phyloP scores from a whole-genome alignment of 2,888 invertebrate species.

The Cepaea hortensis region DNA sequence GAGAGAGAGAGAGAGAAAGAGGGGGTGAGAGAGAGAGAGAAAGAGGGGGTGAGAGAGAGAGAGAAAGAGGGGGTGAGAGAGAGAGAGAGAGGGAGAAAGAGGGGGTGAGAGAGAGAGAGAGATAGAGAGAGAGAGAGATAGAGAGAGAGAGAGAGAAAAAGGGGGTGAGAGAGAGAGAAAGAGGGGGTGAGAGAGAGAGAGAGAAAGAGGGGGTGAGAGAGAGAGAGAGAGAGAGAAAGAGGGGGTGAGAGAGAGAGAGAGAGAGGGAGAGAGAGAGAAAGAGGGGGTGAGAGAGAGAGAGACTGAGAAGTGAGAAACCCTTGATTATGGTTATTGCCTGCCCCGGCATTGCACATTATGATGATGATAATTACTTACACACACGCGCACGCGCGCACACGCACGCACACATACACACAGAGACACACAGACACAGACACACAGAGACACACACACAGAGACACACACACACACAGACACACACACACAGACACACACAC shows the following conservation, averaged over 20 bases:
- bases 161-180: not conserved
- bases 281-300: not conserved
- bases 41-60: not conserved
- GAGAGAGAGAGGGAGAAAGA: not conserved
- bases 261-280: not conserved
- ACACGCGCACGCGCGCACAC: too few relatives aligned
- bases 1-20: not conserved
- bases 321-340: not conserved
- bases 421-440: too few relatives aligned
- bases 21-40: not conserved
- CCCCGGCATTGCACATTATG: not conserved
- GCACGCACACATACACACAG: too few relatives aligned
- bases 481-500: too few relatives aligned
- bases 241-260: not conserved
- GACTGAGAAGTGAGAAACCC: not conserved
- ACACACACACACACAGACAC: too few relatives aligned
- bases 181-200: not conserved
- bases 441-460: not conserved
- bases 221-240: not conserved
- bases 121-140: not conserved
- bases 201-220: not conserved
- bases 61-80: not conserved
- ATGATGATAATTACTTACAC: not conserved
- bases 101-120: not conserved
- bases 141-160: not conserved